Percentiles rank a stretch among this genome's conserved stretches.
phyloP scores from a whole-genome alignment of 37 sponge, comb jelly and placozoan genomes.

The Beroe ovata region DNA sequence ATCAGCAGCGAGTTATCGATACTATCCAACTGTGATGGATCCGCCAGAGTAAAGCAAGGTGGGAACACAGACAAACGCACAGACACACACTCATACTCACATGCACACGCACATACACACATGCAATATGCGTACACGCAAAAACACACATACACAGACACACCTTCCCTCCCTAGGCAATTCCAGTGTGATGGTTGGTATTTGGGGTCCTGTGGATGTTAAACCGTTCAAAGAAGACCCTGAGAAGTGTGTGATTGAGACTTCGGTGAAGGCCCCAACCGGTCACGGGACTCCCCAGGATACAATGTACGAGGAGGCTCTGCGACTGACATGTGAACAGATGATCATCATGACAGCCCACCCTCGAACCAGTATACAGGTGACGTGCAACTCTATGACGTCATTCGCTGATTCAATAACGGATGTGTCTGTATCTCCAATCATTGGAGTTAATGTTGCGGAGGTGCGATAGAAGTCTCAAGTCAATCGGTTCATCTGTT shows the following conservation, averaged over 20 bases:
- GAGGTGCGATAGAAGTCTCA: too few relatives aligned
- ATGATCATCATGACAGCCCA: constrained; percentile 68
- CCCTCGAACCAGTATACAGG: constrained; percentile 81
- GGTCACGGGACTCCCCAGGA: constrained; percentile 72
- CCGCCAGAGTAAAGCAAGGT: constrained; percentile 45
- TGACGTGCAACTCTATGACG: too few relatives aligned
- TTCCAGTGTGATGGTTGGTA: constrained; percentile 72
- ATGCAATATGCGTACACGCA: too few relatives aligned
- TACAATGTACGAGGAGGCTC: constrained; percentile 69
- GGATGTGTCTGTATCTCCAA: too few relatives aligned
- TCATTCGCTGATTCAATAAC: too few relatives aligned
- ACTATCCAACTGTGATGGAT: constrained; percentile 32
- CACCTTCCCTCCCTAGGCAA: constrained; percentile 11
- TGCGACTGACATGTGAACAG: constrained; percentile 71
- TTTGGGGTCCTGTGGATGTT: constrained; percentile 88
- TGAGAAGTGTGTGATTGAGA: constrained; percentile 76
- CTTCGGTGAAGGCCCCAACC: constrained; percentile 73
- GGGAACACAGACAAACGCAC: too few relatives aligned
- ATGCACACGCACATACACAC: too few relatives aligned
- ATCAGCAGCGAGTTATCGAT: constrained; percentile 35
- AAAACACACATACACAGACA: too few relatives aligned
- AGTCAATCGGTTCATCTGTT: too few relatives aligned
- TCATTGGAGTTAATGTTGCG: too few relatives aligned
- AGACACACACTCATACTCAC: too few relatives aligned
- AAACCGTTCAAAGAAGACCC: constrained; percentile 72